phyloP scores from a whole-genome alignment of 1,140 invertebrate genomes.

The Whitmania pigra region DNA sequence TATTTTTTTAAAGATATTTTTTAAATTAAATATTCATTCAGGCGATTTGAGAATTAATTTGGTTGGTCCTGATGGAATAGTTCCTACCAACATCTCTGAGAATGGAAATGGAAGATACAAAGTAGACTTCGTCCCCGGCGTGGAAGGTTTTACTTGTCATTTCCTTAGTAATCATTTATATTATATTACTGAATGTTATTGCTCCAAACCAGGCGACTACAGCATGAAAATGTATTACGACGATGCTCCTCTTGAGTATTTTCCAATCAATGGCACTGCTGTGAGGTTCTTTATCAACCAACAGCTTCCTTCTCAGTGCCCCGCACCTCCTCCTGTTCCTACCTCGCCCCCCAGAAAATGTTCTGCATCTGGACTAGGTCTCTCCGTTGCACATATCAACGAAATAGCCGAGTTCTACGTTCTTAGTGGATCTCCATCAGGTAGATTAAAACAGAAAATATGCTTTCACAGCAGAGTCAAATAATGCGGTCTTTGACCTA shows the following conservation, averaged over 20 bases:
- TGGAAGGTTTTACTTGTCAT: not conserved
- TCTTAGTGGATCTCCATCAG: conserved; percentile 63
- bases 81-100: conserved; percentile 29
- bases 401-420: conserved; percentile 87
- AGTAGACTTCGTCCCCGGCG: conserved; percentile 44
- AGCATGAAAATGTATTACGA: conserved; percentile 14
- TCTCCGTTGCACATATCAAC: conserved; percentile 70
- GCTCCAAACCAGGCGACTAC: conserved; percentile 8
- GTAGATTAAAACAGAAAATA: no score
- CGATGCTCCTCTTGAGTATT: not conserved
- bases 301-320: not conserved
- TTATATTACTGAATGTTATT: no score
- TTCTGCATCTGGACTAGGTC: conserved; percentile 66
- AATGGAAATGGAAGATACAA: conserved; percentile 38
- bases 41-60: not conserved
- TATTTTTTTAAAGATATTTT: no score
- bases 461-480: no score
- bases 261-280: not conserved
- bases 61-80: conserved; percentile 27
- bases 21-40: not conserved
- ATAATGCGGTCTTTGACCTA: no score
- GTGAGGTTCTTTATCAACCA: conserved; percentile 8
- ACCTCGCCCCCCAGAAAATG: conserved; percentile 14
- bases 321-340: not conserved
- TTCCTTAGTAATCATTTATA: no score